A percentile compares a stretch with the other conserved stretches of the same genome.
Evolutionary conservation across 2,113 vertebrate genomes (phyloP).

Genomic region (Lepus americanus): DNA sequence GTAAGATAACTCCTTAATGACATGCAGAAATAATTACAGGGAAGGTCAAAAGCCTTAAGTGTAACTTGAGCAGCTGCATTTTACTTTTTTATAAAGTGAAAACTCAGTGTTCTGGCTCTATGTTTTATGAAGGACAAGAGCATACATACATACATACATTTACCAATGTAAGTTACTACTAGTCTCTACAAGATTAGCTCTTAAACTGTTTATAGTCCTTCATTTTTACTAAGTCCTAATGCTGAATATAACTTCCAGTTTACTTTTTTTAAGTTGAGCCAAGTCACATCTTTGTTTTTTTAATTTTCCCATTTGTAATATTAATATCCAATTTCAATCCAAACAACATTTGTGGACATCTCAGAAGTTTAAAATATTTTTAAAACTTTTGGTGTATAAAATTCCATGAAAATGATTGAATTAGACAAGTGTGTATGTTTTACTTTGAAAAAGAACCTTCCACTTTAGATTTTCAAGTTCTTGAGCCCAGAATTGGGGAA

Average conservation of each 20-base stretch:
- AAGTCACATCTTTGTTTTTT: constrained; percentile 20
- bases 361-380: constrained; percentile 36
- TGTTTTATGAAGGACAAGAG: constrained; percentile 48
- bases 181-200: not conserved
- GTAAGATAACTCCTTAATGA: constrained; percentile 19
- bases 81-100: constrained; percentile 32
- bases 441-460: not conserved
- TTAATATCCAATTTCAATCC: not conserved
- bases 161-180: constrained; percentile 26
- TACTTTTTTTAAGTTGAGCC: constrained; percentile 50
- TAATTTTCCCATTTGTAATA: constrained; percentile 5
- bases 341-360: not conserved
- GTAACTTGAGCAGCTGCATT: not conserved
- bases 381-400: not conserved
- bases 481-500: not conserved
- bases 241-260: not conserved
- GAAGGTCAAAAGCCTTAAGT: not conserved
- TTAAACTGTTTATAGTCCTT: not conserved
- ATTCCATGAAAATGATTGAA: not conserved
- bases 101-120: not conserved
- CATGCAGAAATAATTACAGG: not conserved
- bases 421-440: not conserved
- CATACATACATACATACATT: constrained; percentile 8
- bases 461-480: constrained; percentile 42
- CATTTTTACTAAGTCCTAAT: not conserved